These are phyloP conservation scores for Leucoraja ocellata DNA, from an alignment of 2,797 vertebrate species.

Conservation along the genomic window DNA sequence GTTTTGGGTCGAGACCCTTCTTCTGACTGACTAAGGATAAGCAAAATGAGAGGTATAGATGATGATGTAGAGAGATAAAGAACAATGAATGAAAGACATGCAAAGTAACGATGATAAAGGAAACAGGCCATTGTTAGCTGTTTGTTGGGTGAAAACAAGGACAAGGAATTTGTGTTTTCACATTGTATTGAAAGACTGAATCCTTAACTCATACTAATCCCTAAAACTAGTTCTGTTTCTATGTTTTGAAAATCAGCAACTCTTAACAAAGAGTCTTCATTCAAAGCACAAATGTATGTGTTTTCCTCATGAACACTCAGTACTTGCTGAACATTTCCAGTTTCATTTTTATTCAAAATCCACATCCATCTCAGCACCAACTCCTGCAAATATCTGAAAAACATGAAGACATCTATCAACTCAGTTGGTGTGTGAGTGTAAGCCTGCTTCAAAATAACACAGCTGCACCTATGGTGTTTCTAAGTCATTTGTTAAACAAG, in stretches of 20 bases:
- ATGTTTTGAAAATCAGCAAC: neutral
- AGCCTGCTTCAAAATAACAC: neutral
- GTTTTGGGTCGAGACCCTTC: too few species aligned
- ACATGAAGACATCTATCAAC: neutral
- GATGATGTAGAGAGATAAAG: too few species aligned
- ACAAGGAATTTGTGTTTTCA: neutral
- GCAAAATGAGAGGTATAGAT: too few species aligned
- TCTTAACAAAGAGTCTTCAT: neutral
- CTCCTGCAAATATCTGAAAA: neutral
- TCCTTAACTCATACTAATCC: neutral
- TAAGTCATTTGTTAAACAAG: neutral
- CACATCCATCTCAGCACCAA: neutral
- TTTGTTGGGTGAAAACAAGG: neutral
- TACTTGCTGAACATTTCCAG: neutral
- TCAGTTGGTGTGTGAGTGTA: neutral
- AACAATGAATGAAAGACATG: too few species aligned
- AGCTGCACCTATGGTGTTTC: neutral
- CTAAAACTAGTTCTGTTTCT: neutral
- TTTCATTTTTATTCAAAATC: neutral
- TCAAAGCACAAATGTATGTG: neutral
- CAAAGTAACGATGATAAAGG: too few species aligned
- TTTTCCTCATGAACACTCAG: neutral
- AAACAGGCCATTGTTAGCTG: too few species aligned
- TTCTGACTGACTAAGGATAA: too few species aligned
- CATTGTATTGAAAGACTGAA: neutral